phyloP scores from a whole-genome alignment of 2,797 vertebrate genomes.

The Columba guinea region DNA sequence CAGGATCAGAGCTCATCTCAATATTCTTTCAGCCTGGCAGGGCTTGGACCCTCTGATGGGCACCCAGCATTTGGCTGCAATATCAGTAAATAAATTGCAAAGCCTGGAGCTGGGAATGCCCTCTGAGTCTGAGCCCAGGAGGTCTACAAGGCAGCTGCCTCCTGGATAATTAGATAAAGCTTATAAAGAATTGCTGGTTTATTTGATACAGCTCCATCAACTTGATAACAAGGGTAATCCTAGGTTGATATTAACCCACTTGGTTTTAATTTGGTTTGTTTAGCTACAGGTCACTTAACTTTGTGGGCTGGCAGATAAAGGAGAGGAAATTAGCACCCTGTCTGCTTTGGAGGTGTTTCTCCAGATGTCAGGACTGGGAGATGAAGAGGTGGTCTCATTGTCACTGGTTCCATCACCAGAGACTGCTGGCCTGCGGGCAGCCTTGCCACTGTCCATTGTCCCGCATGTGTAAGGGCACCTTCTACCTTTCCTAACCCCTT shows the following conservation, averaged over 20 bases:
- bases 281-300: constrained; percentile 58
- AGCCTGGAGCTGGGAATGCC: background rate
- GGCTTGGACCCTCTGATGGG: background rate
- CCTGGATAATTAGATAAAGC: constrained; percentile 64
- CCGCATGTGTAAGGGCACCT: background rate
- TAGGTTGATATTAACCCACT: constrained; percentile 56
- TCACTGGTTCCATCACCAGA: background rate
- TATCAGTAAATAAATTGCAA: background rate
- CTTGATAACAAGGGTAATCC: constrained; percentile 47
- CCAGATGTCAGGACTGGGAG: background rate
- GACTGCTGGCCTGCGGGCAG: background rate
- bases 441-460: background rate
- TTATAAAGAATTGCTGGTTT: constrained; percentile 64
- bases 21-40: background rate
- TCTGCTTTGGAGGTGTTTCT: background rate
- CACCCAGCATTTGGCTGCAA: background rate
- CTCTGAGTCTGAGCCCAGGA: background rate
- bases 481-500: background rate
- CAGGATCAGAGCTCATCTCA: background rate
- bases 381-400: background rate
- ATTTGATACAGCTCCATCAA: constrained; percentile 38
- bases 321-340: constrained; percentile 61
- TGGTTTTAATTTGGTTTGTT: constrained; percentile 67
- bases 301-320: constrained; percentile 48
- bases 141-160: constrained; percentile 38